Base-by-base conservation (phyloP, 2,797 vertebrate genomes). In the Hipposideros larvatus region DNA sequence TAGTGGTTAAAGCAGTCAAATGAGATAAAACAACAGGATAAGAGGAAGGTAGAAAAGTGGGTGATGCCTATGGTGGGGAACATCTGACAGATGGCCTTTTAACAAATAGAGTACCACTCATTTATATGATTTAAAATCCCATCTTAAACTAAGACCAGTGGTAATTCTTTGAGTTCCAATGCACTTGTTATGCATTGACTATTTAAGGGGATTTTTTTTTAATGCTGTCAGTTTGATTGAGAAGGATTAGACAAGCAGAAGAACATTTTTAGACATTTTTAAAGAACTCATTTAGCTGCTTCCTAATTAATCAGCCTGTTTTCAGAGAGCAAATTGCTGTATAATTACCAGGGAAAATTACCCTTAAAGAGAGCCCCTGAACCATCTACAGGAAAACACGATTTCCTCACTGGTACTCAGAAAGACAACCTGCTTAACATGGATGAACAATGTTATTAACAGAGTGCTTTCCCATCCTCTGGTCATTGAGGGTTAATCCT, bases 301-400 rank as follows among this genome's bases (percentile, higher is more conserved):
- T 96, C 92, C 85, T 96, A 97, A 97, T 97, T 97, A 97, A 97
- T 94, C 93, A 97, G 95, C 94, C 88, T 90, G 63, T 95, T 96
- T 97, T 95, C 95, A 84, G 86, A 91, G 89, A 92, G 75, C 74
- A 97, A 97, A 97, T 65, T 91, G 86, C 78, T 95, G 31, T 92
- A 61, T 96, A 95, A 96, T 98, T 95, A 96, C 85, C 71, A 48
- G n/a, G 48, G 88, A 7, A 96, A 96, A 96, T 94, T 93, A 87
- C 55, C 92, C 87, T 94, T 82, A 85, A 95, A 90, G 61, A 96
- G 87, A 93, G 14, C 4, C 53, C 11, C 59, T 7, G 4, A 59
- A 57, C 68, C 41, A 16, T 66, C 94, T 89, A 57, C 11, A 93
- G 70, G 70, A 96, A 96, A 95, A 96, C 31, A 37, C 55, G 77